These are phyloP conservation scores for Dinothrombium tinctorium DNA, from an alignment of 1,140 invertebrate genomes.

Conservation along the genomic window DNA sequence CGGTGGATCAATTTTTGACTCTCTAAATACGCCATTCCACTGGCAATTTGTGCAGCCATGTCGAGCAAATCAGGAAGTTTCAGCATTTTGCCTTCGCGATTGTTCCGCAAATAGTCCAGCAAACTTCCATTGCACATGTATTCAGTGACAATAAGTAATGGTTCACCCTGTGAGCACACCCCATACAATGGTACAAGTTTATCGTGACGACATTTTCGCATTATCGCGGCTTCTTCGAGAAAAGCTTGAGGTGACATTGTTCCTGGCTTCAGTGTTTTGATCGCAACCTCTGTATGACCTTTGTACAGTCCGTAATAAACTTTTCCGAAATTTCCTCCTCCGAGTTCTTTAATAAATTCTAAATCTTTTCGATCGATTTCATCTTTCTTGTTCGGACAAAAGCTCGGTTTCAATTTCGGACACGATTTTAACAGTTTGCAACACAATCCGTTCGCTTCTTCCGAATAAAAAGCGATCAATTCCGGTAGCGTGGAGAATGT, in stretches of 20 bases:
- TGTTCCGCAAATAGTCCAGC: constrained; percentile 65
- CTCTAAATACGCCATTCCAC: constrained; percentile 83
- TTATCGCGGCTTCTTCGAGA: constrained; percentile 83
- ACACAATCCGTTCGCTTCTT: constrained; percentile 57
- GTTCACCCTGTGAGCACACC: constrained; percentile 78
- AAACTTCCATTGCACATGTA: constrained; percentile 84
- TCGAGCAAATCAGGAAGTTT: constrained; percentile 77
- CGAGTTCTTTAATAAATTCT: constrained; percentile 60
- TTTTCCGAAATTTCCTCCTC: constrained; percentile 92
- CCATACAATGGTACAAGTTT: constrained; percentile 79
- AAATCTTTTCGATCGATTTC: constrained; percentile 70
- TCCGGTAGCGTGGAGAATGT: constrained; percentile 70
- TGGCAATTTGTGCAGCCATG: constrained; percentile 74
- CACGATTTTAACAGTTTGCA: constrained; percentile 72
- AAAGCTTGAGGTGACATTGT: constrained; percentile 95
- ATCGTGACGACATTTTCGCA: constrained; percentile 93
- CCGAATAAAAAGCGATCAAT: constrained; percentile 68
- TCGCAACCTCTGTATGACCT: constrained; percentile 63
- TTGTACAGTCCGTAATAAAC: constrained; percentile 61
- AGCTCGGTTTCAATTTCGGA: constrained; percentile 72
- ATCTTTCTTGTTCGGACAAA: constrained; percentile 81
- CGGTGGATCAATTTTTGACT: constrained; percentile 38
- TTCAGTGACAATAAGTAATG: constrained; percentile 88
- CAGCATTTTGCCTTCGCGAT: constrained; percentile 48
- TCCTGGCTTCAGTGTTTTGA: constrained; percentile 79